Base-by-base conservation (phyloP, 2,113 vertebrate genomes). In the Notarius quadriscutis region DNA sequence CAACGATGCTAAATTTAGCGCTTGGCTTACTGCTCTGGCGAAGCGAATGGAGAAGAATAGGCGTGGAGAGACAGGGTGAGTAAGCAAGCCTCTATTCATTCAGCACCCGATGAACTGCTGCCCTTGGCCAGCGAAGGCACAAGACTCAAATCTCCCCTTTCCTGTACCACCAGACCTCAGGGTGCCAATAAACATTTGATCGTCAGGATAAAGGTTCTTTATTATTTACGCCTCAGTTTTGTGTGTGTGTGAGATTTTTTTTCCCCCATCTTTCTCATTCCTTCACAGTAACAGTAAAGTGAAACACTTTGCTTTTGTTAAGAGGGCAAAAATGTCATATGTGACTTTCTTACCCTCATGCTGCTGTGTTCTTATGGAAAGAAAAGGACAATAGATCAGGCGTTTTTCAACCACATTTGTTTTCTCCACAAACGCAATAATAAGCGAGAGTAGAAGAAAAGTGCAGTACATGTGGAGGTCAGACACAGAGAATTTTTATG, bases 11-110 rank as follows among this genome's bases (percentile, higher is more conserved):
- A 99, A 98, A 99, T 97, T 97, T 99, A 99, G 96, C 92, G 50
- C 89, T 92, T 95, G 93, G 95, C 94, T 94, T 93, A 94, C 93
- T 92, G 95, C 93, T 95, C 94, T 97, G 96, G 96, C 96, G 96
- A 96, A 95, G 96, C 97, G 97, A 97, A 97, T 96, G 96, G 96
- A 96, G 96, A 97, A 97, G 95, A 97, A 98, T 97, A 97, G 97
- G 96, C 95, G 93, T 96, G 96, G 96, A 97, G 94, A 90, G 93
- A 92, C 91, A 91, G 90, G 90, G 91, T 93, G 93, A 94, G 93
- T 92, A 94, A 94, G 93, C 91, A 90, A 92, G 93, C 94, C 93
- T 94, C 95, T 96, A 94, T 96, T 97, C 96, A 96, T 96, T 97
- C 95, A 96, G 92, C 94, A 95, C 94, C 95, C 94, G 95, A 94